A percentile compares a stretch with the other conserved stretches of the same genome.
Evolutionary conservation across 2,888 invertebrate species (phyloP).

Genomic region (Tetranychus truncatus): DNA sequence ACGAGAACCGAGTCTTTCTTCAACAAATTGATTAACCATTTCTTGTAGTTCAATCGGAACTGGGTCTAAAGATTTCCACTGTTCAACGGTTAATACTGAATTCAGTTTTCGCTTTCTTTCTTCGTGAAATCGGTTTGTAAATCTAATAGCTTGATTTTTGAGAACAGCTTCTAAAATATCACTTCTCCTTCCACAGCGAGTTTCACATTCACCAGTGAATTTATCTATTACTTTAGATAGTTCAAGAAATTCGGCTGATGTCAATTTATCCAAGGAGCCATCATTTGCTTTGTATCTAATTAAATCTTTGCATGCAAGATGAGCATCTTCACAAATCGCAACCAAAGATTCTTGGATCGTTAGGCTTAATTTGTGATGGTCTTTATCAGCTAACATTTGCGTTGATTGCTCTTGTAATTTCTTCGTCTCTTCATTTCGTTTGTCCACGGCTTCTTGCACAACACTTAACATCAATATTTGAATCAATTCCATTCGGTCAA

Average conservation of each 20-base stretch:
- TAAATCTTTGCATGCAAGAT: conserved; percentile 74
- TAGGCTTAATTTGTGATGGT: conserved; percentile 47
- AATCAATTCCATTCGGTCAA: conserved; percentile 52
- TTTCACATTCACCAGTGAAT: conserved; percentile 57
- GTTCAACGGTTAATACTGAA: conserved; percentile 64
- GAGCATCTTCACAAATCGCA: conserved; percentile 73
- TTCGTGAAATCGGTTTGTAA: conserved; percentile 72
- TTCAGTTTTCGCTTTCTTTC: conserved; percentile 69
- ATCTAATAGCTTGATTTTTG: conserved; percentile 63
- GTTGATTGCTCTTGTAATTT: conserved; percentile 34
- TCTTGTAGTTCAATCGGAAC: conserved; percentile 74
- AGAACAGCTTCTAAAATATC: conserved; percentile 61
- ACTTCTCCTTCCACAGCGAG: conserved; percentile 52
- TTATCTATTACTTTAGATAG: conserved; percentile 55
- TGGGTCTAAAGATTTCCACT: conserved; percentile 72
- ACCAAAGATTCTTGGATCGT: conserved; percentile 57
- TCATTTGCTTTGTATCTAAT: conserved; percentile 46
- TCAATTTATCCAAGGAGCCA: conserved; percentile 45
- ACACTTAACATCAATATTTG: conserved; percentile 46
- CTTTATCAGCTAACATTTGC: conserved; percentile 46
- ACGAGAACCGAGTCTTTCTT: conserved; percentile 6
- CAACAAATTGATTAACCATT: conserved; percentile 45
- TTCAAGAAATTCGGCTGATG: conserved; percentile 54
- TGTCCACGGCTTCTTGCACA: not conserved
- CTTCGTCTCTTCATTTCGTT: conserved; percentile 17